Conservation (phyloP, 1,140 invertebrate genomes). For the Potamilus streckersoni region DNA sequence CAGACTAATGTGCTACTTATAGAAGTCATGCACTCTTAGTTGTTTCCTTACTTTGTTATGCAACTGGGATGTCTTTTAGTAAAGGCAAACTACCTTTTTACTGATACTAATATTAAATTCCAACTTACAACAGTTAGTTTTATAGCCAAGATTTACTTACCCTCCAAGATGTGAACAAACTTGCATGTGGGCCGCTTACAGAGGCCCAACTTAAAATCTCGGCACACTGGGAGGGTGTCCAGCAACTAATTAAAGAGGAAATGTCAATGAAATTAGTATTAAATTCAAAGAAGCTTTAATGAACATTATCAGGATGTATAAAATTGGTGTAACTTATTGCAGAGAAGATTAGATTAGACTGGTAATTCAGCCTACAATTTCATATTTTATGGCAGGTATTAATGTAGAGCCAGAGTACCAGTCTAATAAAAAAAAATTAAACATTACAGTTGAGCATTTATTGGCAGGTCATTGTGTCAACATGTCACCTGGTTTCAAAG, state of each 20-base stretch:
- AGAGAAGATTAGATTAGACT: no score
- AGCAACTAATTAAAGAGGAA: conserved; percentile 81
- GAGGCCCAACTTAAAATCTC: conserved; percentile 96
- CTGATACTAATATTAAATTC: background rate
- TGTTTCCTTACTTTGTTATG: background rate
- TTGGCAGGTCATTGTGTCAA: no score
- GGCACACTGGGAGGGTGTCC: conserved; percentile 99
- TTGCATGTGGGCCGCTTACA: conserved; percentile 95
- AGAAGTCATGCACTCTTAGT: background rate
- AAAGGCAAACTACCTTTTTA: background rate
- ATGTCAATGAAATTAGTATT: no score
- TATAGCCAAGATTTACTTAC: conserved; percentile 71
- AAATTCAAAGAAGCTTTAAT: no score
- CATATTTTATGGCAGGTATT: no score
- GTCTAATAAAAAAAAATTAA: no score
- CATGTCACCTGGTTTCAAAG: no score
- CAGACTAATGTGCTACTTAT: background rate
- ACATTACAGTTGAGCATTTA: no score
- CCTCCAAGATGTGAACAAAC: conserved; percentile 95
- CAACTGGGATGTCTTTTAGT: background rate
- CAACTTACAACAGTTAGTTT: background rate
- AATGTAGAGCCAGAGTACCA: no score
- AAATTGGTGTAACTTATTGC: no score
- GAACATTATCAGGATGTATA: no score
- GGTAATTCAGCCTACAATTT: no score